Base-by-base conservation (phyloP, 2,797 vertebrate genomes). In the Parambassis ranga region DNA sequence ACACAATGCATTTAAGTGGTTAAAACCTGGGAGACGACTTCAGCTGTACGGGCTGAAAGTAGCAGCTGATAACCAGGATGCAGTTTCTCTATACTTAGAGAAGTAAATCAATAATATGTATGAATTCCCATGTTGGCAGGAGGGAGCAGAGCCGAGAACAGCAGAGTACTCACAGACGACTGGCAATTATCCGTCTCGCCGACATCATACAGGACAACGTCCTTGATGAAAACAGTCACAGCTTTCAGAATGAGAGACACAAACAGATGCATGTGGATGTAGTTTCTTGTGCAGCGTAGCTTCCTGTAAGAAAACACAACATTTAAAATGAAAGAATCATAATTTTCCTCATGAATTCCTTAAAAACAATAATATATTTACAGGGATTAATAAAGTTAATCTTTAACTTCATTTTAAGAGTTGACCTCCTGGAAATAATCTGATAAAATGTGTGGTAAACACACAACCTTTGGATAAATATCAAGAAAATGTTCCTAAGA, bases 211-310 rank as follows among this genome's bases (percentile, higher is more conserved):
- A 99, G 92, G 48, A 95, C 90, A 31, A 94, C 80, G 35, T 99
- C 97, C 77, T 99, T 98, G 69, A 97, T 88, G 81, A 99, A 95
- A 69, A 98, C 96, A 0, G 95, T 90, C 0, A 94, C 74, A 3
- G 95, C 96, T 79, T 96, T 95, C 89, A 99, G 93, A 48, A 97
- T 95, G 82, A 99, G 97, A 26, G 97, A 96, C 81, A 94, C 87
- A 87, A 99, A 99, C 51, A 99, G 94, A 44, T 99, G 93, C 90
- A 95, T 95, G 77, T 99, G 97, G 86, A 99, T 98, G 82, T 95
- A 97, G 88, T 98, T 99, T 43, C 97, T 89, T 0, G 96, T 98
- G 68, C 97, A 99, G 84, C 95, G 96, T 8, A 99, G 91, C 83
- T 98, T 99, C 85, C 97, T 98, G 90, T 10, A 36, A 76, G n/a